Conservation (phyloP, 1,140 invertebrate species). For the Sycophila sp. region DNA sequence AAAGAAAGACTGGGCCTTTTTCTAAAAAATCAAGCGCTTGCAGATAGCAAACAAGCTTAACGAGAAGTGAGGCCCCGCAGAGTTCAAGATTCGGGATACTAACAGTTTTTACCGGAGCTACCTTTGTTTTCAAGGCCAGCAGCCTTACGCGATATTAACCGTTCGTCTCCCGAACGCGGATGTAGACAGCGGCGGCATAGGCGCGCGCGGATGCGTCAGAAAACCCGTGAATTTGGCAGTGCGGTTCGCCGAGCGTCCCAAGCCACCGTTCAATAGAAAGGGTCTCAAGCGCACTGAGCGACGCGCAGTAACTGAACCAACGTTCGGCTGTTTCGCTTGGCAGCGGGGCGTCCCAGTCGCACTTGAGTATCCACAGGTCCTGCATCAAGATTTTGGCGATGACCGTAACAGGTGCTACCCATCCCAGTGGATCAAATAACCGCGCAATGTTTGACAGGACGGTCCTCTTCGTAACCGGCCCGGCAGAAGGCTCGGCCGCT, state of each 20-base stretch:
- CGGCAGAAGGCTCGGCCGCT: neutral
- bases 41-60: constrained; percentile 15
- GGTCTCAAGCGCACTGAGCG: neutral
- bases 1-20: constrained; percentile 3
- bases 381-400: neutral
- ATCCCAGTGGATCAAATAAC: neutral
- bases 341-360: neutral
- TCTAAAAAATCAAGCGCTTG: neutral
- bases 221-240: constrained; percentile 45
- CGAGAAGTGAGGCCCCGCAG: constrained; percentile 18
- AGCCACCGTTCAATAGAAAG: neutral
- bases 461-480: neutral
- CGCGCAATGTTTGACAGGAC: neutral
- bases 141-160: constrained; percentile 32
- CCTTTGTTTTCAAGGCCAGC: constrained; percentile 49
- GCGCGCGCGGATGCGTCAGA: constrained; percentile 44
- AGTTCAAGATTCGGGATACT: constrained; percentile 38
- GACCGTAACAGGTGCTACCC: neutral
- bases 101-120: constrained; percentile 41
- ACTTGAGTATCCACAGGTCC: neutral
- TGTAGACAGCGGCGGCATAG: constrained; percentile 45
- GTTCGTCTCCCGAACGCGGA: constrained; percentile 33
- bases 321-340: neutral
- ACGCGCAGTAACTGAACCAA: neutral
- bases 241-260: too few species aligned